Conservation (phyloP, 2,888 invertebrate species). For the Tenthredo mesomela region DNA sequence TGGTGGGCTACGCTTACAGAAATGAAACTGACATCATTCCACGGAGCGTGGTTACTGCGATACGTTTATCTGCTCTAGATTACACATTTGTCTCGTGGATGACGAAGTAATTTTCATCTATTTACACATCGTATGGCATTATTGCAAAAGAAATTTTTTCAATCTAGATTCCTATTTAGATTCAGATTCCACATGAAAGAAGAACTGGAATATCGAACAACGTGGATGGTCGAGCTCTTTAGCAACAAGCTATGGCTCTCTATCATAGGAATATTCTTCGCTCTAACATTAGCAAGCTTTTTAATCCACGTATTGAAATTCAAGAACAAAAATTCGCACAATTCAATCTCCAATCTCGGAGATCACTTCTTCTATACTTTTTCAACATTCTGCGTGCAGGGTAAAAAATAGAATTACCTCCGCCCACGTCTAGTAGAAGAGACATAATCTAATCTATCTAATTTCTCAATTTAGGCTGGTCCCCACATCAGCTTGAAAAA, state of each 20-base stretch:
- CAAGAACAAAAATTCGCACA: neutral
- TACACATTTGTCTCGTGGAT: slow-evolving; percentile 17
- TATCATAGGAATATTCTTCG: neutral
- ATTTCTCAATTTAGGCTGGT: slow-evolving; percentile 1
- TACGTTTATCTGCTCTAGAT: neutral
- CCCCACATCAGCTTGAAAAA: neutral
- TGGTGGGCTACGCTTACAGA: slow-evolving; percentile 24
- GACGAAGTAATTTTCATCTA: slow-evolving; percentile 8
- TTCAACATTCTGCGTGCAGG: slow-evolving; percentile 37
- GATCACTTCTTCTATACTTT: slow-evolving; percentile 34
- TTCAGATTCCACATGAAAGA: slow-evolving; percentile 39
- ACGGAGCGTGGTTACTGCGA: neutral
- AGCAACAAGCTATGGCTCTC: neutral
- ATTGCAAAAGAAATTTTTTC: neutral
- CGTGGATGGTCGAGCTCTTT: slow-evolving; percentile 30
- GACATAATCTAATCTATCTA: neutral
- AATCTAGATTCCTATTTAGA: neutral
- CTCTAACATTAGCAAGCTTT: neutral
- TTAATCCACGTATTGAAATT: neutral
- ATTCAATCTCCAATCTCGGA: neutral
- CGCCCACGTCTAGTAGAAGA: neutral
- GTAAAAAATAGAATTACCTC: neutral
- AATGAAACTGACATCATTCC: slow-evolving; percentile 42
- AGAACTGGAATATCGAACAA: neutral
- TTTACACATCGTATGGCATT: neutral